Evolutionary conservation across 1,140 invertebrate species (phyloP).

Genomic region (Brachionus rotundiformis): DNA sequence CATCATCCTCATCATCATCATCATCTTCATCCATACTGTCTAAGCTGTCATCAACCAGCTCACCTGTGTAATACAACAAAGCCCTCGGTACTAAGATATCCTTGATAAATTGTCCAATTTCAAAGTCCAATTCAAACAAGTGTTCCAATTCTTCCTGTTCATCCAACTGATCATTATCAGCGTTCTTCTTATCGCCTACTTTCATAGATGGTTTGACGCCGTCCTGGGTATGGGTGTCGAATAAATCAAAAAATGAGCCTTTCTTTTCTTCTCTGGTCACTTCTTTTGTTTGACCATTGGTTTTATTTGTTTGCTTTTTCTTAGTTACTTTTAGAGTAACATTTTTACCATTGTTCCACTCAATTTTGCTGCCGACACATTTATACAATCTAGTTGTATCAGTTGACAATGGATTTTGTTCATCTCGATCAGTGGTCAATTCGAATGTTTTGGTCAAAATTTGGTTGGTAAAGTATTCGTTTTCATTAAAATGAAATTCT

Average conservation of each 20-base stretch:
- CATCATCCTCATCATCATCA: constrained; percentile 53
- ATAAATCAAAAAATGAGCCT: constrained; percentile 98
- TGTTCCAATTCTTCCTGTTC: constrained; percentile 70
- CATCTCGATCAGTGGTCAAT: constrained; percentile 88
- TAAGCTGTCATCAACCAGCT: constrained; percentile 72
- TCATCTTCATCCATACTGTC: constrained; percentile 65
- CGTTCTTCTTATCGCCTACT: background rate
- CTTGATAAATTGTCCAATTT: constrained; percentile 93
- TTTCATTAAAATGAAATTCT: constrained; percentile 89
- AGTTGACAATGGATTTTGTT: constrained; percentile 87
- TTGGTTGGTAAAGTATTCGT: constrained; percentile 91
- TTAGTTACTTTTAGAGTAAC: constrained; percentile 92
- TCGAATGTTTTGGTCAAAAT: constrained; percentile 91
- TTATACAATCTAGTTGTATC: constrained; percentile 96
- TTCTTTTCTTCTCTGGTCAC: constrained; percentile 84
- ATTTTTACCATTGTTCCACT: constrained; percentile 95
- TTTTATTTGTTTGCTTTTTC: constrained; percentile 99
- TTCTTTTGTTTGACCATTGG: constrained; percentile 82
- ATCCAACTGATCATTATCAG: constrained; percentile 43
- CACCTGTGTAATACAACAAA: constrained; percentile 86
- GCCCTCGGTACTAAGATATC: constrained; percentile 87
- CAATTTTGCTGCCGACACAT: constrained; percentile 83
- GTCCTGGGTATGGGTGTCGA: constrained; percentile 73
- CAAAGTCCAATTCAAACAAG: constrained; percentile 85
- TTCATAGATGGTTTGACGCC: constrained; percentile 32